Evolutionary conservation across 1,140 invertebrate species (phyloP).

Genomic region (Vollenhovia emeryi): DNA sequence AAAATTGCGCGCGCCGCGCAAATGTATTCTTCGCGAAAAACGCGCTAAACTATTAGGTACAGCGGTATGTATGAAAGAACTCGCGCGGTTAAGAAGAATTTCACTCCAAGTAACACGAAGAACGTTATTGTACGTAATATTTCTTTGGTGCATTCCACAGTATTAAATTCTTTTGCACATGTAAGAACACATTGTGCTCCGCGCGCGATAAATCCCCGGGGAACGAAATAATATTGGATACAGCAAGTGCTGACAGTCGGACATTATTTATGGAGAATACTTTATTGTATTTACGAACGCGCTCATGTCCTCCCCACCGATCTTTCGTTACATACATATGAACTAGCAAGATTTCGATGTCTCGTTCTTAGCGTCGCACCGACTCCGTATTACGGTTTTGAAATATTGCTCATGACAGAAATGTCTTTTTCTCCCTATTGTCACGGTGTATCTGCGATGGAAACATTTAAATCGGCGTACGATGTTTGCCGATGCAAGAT

Average conservation of each 20-base stretch:
- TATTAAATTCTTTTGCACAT: constrained; percentile 61
- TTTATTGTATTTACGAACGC: constrained; percentile 51
- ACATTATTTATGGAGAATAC: constrained; percentile 58
- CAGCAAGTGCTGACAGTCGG: constrained; percentile 53
- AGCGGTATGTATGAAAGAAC: constrained; percentile 22
- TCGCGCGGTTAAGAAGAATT: constrained; percentile 53
- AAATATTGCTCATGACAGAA: constrained; percentile 29
- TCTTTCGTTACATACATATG: constrained; percentile 31
- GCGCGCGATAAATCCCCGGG: constrained; percentile 41
- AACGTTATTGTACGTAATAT: constrained; percentile 56
- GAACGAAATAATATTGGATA: constrained; percentile 62
- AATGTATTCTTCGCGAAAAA: constrained; percentile 54
- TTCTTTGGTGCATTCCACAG: constrained; percentile 54
- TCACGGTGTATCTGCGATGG: too few relatives aligned
- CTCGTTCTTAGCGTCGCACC: not conserved
- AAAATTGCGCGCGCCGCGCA: constrained; percentile 44
- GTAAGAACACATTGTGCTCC: constrained; percentile 49
- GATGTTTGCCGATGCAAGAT: not conserved
- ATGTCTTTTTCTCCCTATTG: not conserved
- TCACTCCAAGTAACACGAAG: constrained; percentile 40
- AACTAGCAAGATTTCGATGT: constrained; percentile 50
- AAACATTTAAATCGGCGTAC: constrained; percentile 8
- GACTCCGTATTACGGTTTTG: not conserved
- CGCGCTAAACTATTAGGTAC: constrained; percentile 52
- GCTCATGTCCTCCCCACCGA: constrained; percentile 2